A percentile compares a stretch with the other conserved stretches of the same genome.
Evolutionary conservation across 2,797 vertebrate genomes (phyloP).

Genomic region (Rhinatrema bivittatum): DNA sequence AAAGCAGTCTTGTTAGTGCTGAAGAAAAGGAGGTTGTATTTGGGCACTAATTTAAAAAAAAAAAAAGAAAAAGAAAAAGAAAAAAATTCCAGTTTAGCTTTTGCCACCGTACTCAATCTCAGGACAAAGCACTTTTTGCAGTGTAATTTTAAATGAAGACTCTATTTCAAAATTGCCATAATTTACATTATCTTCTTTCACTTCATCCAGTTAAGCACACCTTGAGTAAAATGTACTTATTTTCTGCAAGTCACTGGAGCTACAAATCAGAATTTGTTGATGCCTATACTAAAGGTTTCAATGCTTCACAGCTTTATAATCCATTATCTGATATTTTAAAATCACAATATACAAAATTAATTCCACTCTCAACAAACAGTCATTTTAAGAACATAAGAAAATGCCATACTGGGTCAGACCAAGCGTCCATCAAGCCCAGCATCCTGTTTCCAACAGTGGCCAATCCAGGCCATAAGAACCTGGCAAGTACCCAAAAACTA

Average conservation of each 20-base stretch:
- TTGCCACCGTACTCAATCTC: conserved; percentile 68
- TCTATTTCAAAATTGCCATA: conserved; percentile 61
- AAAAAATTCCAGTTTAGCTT: conserved; percentile 72
- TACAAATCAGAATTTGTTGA: too few relatives aligned
- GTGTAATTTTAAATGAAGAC: conserved; percentile 69
- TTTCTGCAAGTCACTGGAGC: conserved; percentile 35
- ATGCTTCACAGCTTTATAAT: too few relatives aligned
- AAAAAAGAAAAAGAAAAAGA: conserved; percentile 26
- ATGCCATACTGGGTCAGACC: too few relatives aligned
- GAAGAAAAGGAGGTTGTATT: conserved; percentile 80
- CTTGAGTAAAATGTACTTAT: conserved; percentile 38
- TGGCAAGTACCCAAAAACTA: too few relatives aligned
- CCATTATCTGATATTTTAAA: too few relatives aligned
- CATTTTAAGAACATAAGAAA: too few relatives aligned
- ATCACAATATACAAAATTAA: too few relatives aligned
- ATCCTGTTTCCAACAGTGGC: too few relatives aligned
- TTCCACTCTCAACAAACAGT: too few relatives aligned
- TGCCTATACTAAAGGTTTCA: too few relatives aligned
- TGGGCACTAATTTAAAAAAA: conserved; percentile 50
- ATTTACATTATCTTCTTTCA: conserved; percentile 68
- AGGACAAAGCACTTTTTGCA: conserved; percentile 67
- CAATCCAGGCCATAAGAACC: too few relatives aligned
- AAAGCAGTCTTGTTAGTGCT: conserved; percentile 79
- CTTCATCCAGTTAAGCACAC: conserved; percentile 62
- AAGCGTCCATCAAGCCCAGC: too few relatives aligned